Percentiles rank a stretch among this genome's conserved stretches.
These are phyloP conservation scores for Diadumene lineata DNA, from an alignment of 92 coral and sea anemone genomes.

Conservation along the genomic window DNA sequence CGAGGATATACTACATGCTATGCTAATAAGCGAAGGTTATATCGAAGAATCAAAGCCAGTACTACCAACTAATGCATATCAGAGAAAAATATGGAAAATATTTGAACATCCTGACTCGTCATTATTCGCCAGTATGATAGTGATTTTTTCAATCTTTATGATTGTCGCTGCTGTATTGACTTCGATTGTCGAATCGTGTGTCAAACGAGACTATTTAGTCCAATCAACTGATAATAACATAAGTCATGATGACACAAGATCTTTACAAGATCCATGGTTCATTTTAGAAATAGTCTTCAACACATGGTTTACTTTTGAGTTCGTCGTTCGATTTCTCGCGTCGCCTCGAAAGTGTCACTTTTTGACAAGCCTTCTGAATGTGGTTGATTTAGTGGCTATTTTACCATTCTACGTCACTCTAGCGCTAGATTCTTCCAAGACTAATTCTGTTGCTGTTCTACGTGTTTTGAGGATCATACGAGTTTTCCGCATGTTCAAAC, in stretches of 20 bases:
- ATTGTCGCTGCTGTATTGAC: constrained; percentile 73
- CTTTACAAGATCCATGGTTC: constrained; percentile 58
- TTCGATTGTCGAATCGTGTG: constrained; percentile 64
- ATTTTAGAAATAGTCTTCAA: constrained; percentile 65
- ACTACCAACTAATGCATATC: constrained; percentile 64
- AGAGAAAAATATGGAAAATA: constrained; percentile 85
- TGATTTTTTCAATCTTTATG: constrained; percentile 73
- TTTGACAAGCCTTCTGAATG: constrained; percentile 56
- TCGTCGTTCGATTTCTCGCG: constrained; percentile 54
- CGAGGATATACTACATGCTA: constrained; percentile 73
- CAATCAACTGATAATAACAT: not conserved
- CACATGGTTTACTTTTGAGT: constrained; percentile 80
- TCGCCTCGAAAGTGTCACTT: constrained; percentile 68
- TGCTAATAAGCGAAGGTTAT: constrained; percentile 84
- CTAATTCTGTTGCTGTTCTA: constrained; percentile 72
- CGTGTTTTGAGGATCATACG: constrained; percentile 85
- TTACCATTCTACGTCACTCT: constrained; percentile 68
- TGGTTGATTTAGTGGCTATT: constrained; percentile 71
- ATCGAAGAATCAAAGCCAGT: constrained; percentile 53
- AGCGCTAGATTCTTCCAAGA: constrained; percentile 37
- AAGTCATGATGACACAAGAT: not conserved
- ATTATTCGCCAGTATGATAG: constrained; percentile 63
- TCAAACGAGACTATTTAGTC: constrained; percentile 20
- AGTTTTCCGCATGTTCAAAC: constrained; percentile 90
- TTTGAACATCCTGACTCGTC: constrained; percentile 98